These are phyloP conservation scores for Stratiomys singularior DNA, from an alignment of 2,888 invertebrate genomes.

Conservation along the genomic window DNA sequence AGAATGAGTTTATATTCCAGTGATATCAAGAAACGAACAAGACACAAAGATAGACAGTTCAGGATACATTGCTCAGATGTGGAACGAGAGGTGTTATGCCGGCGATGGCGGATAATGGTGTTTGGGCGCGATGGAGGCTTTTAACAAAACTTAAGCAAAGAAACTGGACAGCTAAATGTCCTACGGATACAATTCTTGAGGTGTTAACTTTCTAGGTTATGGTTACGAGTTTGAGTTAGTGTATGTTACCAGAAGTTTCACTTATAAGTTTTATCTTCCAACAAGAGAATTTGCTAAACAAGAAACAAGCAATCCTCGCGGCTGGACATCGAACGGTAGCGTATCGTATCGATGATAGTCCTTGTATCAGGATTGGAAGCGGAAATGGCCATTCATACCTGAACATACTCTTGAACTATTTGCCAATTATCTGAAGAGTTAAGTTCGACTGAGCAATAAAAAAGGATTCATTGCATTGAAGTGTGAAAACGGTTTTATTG, in stretches of 20 bases:
- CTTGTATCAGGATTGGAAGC: neutral
- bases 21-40: constrained; percentile 18
- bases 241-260: constrained; percentile 34
- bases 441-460: constrained; percentile 12
- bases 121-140: neutral
- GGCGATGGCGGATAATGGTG: neutral
- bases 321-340: neutral
- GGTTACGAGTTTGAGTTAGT: constrained; percentile 20
- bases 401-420: neutral
- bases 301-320: neutral
- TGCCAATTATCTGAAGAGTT: constrained; percentile 1
- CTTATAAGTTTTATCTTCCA: constrained; percentile 27
- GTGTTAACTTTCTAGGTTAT: constrained; percentile 40
- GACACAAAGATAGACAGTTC: constrained; percentile 20
- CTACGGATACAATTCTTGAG: constrained; percentile 27
- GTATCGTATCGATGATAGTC: neutral
- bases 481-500: neutral
- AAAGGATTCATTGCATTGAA: neutral
- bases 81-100: neutral
- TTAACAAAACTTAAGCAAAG: constrained; percentile 15
- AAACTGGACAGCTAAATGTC: constrained; percentile 39
- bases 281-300: constrained; percentile 8
- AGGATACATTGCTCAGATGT: neutral
- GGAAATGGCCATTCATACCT: constrained; percentile 11
- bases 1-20: neutral